A percentile compares a stretch with the other conserved stretches of the same genome.
phyloP scores from a whole-genome alignment of 2,113 vertebrate genomes.

The Elachura formosa region DNA sequence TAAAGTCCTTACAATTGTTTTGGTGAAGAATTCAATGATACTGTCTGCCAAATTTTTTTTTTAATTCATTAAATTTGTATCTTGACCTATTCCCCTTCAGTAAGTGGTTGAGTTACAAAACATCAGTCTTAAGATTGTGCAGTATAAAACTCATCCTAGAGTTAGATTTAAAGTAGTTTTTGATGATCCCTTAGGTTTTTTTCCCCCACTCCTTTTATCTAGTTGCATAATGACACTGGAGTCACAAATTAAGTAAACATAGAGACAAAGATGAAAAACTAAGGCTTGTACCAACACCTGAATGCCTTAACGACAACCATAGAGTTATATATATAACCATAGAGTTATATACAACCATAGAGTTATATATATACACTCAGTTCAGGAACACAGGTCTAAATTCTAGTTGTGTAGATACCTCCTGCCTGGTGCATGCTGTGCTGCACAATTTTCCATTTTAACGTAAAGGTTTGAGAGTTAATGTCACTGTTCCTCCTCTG shows the following conservation, averaged over 20 bases:
- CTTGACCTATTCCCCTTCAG: neutral
- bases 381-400: neutral
- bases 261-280: neutral
- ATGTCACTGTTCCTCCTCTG: neutral
- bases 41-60: neutral
- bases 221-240: neutral
- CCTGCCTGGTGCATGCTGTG: neutral
- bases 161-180: neutral
- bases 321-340: neutral
- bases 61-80: neutral
- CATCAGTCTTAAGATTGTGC: neutral
- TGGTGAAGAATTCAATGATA: neutral
- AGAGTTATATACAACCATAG: neutral
- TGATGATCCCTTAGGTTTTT: neutral
- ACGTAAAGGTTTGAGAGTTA: neutral
- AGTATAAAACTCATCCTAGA: neutral
- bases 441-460: neutral
- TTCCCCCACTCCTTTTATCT: neutral
- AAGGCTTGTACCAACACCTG: neutral
- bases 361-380: neutral
- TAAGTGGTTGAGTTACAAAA: neutral
- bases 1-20: neutral
- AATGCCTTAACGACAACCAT: neutral
- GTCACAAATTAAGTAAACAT: neutral
- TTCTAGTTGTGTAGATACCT: neutral